Evolutionary conservation across 1,140 invertebrate species (phyloP).

Genomic region (Subanguina moxae): DNA sequence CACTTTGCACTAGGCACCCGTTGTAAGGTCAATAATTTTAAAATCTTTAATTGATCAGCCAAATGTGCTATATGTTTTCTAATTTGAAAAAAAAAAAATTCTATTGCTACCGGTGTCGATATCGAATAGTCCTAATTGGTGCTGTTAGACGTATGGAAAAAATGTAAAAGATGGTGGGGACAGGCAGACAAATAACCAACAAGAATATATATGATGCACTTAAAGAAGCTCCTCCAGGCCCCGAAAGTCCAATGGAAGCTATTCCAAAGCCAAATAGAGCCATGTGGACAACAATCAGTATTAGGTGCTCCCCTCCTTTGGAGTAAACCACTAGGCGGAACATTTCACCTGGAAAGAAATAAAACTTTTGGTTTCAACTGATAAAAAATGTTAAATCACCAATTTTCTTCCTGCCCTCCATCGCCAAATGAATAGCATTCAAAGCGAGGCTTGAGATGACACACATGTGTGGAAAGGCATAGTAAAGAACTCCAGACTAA

Average conservation of each 20-base stretch:
- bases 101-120: not conserved
- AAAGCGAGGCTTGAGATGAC: slow-evolving; percentile 18
- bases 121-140: slow-evolving; percentile 20
- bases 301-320: slow-evolving; percentile 8
- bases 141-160: slow-evolving; percentile 35
- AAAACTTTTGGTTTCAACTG: too few species aligned
- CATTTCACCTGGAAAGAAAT: slow-evolving; percentile 5
- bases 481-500: slow-evolving; percentile 36
- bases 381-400: too few species aligned
- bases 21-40: too few species aligned
- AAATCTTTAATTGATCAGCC: too few species aligned
- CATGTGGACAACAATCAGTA: slow-evolving; percentile 26
- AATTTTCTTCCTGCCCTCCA: slow-evolving; percentile 21
- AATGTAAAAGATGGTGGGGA: slow-evolving; percentile 36
- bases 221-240: not conserved
- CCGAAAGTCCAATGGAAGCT: slow-evolving; percentile 17
- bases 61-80: too few species aligned
- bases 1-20: too few species aligned
- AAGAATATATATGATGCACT: slow-evolving; percentile 6
- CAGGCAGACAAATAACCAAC: slow-evolving; percentile 24
- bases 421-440: slow-evolving; percentile 35
- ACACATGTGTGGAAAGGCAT: slow-evolving; percentile 23
- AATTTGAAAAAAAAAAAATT: too few species aligned
- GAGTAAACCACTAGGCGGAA: slow-evolving; percentile 20
- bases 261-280: slow-evolving; percentile 35